Evolutionary conservation across 2,797 vertebrate genomes (phyloP).

Genomic region (Botia kubotai): DNA sequence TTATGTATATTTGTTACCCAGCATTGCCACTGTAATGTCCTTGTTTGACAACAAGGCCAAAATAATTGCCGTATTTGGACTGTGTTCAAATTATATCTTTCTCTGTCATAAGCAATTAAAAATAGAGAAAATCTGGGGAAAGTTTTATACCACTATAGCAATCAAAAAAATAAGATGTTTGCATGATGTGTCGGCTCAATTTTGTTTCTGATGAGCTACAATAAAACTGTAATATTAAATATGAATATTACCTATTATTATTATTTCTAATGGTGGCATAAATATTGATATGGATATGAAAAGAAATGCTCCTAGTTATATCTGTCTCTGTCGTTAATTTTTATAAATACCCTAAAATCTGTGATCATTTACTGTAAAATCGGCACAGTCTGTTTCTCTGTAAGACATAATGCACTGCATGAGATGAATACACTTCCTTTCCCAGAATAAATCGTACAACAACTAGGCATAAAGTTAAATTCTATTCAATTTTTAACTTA

Average conservation of each 20-base stretch:
- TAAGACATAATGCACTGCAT: not conserved
- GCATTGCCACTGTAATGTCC: not conserved
- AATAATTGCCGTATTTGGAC: not conserved
- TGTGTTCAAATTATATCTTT: not conserved
- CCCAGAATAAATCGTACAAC: not conserved
- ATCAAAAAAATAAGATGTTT: not conserved
- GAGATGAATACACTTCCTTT: not conserved
- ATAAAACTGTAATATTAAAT: no score
- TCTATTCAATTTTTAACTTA: not conserved
- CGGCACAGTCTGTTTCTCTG: not conserved
- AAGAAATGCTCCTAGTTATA: not conserved
- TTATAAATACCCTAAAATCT: slow-evolving; percentile 13
- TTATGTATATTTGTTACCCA: slow-evolving; percentile 14
- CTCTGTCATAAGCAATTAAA: not conserved
- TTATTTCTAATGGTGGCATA: no score
- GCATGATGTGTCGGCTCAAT: no score
- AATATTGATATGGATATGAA: not conserved
- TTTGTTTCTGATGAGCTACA: no score
- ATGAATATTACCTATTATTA: no score
- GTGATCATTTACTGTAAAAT: not conserved
- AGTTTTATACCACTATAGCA: not conserved
- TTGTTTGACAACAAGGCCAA: not conserved
- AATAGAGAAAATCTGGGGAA: not conserved
- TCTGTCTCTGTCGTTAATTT: slow-evolving; percentile 12
- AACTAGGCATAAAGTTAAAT: not conserved